Evolutionary conservation across 2,888 invertebrate genomes (phyloP).

Genomic region (Acanthosepion esculentum): DNA sequence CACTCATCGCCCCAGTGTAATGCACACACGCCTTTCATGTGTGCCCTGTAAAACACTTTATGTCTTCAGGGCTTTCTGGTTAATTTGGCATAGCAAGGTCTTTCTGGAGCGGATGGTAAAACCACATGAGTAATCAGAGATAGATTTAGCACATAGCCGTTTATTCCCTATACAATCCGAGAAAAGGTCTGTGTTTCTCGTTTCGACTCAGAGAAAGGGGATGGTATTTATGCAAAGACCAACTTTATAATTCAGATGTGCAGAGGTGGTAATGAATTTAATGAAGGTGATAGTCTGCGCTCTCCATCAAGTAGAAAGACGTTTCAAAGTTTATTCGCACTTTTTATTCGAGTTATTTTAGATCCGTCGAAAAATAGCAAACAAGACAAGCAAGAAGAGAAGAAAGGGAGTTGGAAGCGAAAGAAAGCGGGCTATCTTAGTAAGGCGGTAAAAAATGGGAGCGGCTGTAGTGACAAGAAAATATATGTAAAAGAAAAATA

Average conservation of each 20-base stretch:
- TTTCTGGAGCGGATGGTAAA: conserved; percentile 33
- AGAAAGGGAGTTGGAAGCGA: background rate
- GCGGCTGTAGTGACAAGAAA: background rate
- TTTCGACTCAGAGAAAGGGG: background rate
- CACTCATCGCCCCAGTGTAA: background rate
- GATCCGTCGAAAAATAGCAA: background rate
- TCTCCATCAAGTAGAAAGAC: background rate
- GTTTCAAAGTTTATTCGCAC: background rate
- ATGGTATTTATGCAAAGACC: background rate
- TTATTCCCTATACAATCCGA: conserved; percentile 21
- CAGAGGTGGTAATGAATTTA: conserved; percentile 18
- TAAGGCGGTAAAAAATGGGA: background rate
- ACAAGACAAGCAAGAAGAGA: background rate
- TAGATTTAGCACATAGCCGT: conserved; percentile 8
- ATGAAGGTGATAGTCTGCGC: background rate
- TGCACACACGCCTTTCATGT: background rate
- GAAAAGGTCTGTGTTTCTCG: background rate
- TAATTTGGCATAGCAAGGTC: conserved; percentile 21
- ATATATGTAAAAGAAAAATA: background rate
- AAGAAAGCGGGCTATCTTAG: background rate
- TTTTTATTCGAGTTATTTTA: background rate
- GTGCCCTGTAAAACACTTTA: conserved; percentile 22
- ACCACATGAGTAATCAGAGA: background rate
- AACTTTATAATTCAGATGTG: background rate
- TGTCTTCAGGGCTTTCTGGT: background rate